Evolutionary conservation across 2,888 invertebrate species (phyloP), one percentile per base, ranked within the genome.

Genomic region (Tetramorium bicarinatum): DNA sequence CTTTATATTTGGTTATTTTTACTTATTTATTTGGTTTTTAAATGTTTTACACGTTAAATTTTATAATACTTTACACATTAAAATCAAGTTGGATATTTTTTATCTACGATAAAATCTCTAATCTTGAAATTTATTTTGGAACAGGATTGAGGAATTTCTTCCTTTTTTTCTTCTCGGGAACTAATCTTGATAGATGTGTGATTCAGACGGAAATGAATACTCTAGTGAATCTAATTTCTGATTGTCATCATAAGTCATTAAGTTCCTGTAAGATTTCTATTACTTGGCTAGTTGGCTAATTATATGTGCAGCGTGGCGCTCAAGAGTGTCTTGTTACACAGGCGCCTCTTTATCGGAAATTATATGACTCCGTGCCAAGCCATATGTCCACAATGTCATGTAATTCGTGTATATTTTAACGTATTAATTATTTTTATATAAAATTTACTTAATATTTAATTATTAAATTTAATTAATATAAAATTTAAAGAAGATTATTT

Each of bases 231-330:
- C 44, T 18, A 59, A 71, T 79, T 56, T 54, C n/a, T 54, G 15
- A 54, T 56, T 47, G 34, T 66, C 66, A 66, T 49, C n/a, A 52
- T 52, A 38, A 29, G 52, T 41, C 1, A 41, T 54, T 25, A 77
- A 66, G 66, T 54, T 77, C 54, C n/a, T 44, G 44, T 44, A 71
- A 7, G 15, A 67, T 41, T 8, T 44, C 8, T 41, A 41, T 54
- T 54, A 56, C 66, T 62, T 34, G n/a, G 13, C 25, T 69, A 79
- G 69, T 62, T 34, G n/a, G 13, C 25, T 79, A 79, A 79, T 79
- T 69, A 79, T 59, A 18, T 18, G 4, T 44, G 29, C 6, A 11
- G 21, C 8, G 38, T n/a, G n/a, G 21, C 52, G 21, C 41, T 9
- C 15, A 13, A 21, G 44, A 21, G 34, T 69, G 18, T 21, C 71